Evolutionary conservation across 1,140 invertebrate species (phyloP), one percentile per base, ranked within the genome.

Genomic region (Brachionus manjavacas): DNA sequence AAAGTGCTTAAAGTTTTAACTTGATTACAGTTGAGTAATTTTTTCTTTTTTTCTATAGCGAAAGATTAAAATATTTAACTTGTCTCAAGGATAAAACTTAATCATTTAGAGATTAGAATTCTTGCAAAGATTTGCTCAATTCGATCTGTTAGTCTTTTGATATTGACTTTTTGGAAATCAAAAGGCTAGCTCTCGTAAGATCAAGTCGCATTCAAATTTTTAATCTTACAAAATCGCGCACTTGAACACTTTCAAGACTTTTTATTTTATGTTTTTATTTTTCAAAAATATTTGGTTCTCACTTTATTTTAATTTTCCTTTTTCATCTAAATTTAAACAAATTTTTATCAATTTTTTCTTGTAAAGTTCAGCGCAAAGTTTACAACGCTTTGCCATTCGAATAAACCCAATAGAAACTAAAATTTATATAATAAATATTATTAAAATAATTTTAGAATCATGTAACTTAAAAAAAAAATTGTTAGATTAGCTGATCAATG

Each of bases 11-110:
- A 68, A 68, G 66, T 68, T 68, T 68, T 68, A 68, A 31, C 68
- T 72, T 72, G 68, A 72, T 72, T 72, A 72, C 68, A 72, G 68
- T 72, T 72, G 68, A 72, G 35, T 72, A 72, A 72, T 41, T 72
- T 39, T 68, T 68, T 31, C 66, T 68, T 68, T 68, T 39, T 68
- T 35, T 39, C 31, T 31, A 23, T 12, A 14, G 25, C 66, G 31
- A 25, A 23, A 68, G 25, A 31, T 31, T 31, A 68, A 39, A 31
- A 68, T 68, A 31, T 68, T 31, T 68, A 68, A 68, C 25, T 68
- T 68, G 66, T 68, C 66, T 68, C 66, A 68, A 68, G 66, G 66
- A 68, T 68, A 68, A 68, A 68, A 31, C 31, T 31, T 68, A 68
- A 68, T 68, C 66, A 68, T 68, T 68, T 68, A 11, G n/a, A 68